Base-by-base conservation (phyloP, 2,888 invertebrate genomes). In the Branchellion lobata region DNA sequence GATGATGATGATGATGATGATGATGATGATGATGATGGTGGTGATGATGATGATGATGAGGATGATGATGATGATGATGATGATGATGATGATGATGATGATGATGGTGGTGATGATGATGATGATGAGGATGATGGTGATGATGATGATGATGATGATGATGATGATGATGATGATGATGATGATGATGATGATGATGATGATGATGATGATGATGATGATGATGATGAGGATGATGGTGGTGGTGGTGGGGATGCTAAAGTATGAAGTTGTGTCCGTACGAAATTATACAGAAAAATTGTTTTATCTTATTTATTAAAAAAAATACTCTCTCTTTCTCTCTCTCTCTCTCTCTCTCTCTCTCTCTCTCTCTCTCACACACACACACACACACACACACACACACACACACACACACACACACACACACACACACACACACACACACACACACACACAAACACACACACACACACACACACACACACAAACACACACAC, bases 31-130 rank as follows among this genome's bases (percentile, higher is more conserved):
- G n/a, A 27, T 27, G 65, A 65, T 40, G 40, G 14, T 40, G 40
- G 14, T 40, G 40, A 40, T 40, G 40, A 40, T 40, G 40, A 40
- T 8, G 40, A 40, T 40, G 40, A 40, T 40, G 40, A 40, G 40
- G 40, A 40, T 40, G 40, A 40, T 40, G 40, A 69, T 27, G 31
- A 2, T 69, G 69, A 69, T 69, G 34, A 69, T 69, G 34, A 69
- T 69, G 75, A 75, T 75, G 75, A 75, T 51, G 75, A 75, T 51
- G 75, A 75, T 75, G 75, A 75, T 51, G 75, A 75, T 75, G 75
- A 75, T 75, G 75, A 75, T 51, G 75, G 53, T 51, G 75, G 34
- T 75, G 51, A 36, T 75, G 75, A 75, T 75, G 33, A 72, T 72
- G 72, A 72, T 72, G 72, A 31, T 72, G 3, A 24, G 24, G 75